Base-by-base conservation (phyloP, 1,140 invertebrate genomes). In the Brachionus calyciflorus region DNA sequence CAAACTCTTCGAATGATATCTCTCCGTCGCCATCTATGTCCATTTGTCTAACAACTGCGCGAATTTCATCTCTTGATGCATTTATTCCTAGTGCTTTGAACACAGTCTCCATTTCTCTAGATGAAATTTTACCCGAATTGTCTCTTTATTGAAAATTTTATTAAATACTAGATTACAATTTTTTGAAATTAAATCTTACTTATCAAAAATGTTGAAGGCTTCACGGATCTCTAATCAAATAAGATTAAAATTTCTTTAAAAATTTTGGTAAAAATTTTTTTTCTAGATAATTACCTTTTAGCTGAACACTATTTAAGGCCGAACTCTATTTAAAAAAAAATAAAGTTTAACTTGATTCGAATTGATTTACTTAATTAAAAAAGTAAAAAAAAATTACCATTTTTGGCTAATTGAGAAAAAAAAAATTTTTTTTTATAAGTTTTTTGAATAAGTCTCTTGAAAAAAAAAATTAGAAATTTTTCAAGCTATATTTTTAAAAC, bases 1-100 rank as follows among this genome's bases (percentile, higher is more conserved):
- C 44, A 73, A 73, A 73, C 41, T 73, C 69, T 9, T 49, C 46
- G 33, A 73, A 73, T 17, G 69, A 73, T 37, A 73, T 55, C 41
- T 73, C 69, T 14, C 69, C 69, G 24, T 73, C 69, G 0, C 69
- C 69, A 21, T 73, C 69, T 30, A 33, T 49, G 14, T 73, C 69
- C 69, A 73, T 73, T 41, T 73, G 44, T 55, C 30, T 73, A 10
- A 73, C 46, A 21, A 73, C 46, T 10, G 17, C 14, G 33, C 33
- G 33, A n/a, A 73, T 40, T 26, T 73, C 69, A 9, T 73, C 46
- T 37, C 19, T 73, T 10, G 69, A 28, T 10, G 51, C 69, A 14
- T 21, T 17, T 51, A 73, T 73, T 40, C 51, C 69, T 1, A 73
- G 46, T 9, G 30, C 19, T 37, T 55, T 49, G 19, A 73, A 73